Evolutionary conservation across 2,113 vertebrate genomes (phyloP).

Genomic region (Pomatorhinus ruficollis): DNA sequence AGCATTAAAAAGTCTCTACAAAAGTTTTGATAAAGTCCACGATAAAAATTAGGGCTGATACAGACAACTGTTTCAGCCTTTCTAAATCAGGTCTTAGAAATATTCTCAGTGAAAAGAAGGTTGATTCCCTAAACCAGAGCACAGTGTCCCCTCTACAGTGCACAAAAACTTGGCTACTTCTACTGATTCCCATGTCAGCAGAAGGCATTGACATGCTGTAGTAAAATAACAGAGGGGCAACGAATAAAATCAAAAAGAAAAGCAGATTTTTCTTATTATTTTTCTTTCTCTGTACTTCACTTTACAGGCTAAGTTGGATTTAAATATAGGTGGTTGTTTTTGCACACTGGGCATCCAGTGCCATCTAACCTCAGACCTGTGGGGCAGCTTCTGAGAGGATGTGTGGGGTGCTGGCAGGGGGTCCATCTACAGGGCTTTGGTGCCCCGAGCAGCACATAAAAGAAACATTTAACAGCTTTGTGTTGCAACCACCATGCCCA

Average conservation of each 20-base stretch:
- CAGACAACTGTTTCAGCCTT: not conserved
- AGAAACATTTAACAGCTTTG: not conserved
- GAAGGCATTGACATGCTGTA: not conserved
- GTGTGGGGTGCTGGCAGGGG: not conserved
- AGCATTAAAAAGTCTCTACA: not conserved
- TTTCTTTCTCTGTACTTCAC: not conserved
- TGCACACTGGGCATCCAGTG: not conserved
- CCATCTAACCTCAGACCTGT: not conserved
- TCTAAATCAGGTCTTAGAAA: not conserved
- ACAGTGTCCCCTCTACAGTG: not conserved
- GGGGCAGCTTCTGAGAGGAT: not conserved
- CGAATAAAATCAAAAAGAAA: not conserved
- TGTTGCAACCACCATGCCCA: not conserved
- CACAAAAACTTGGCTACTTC: not conserved
- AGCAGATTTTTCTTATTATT: not conserved
- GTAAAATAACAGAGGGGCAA: not conserved
- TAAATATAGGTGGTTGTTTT: not conserved
- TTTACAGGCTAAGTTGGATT: not conserved
- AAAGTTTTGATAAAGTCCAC: not conserved
- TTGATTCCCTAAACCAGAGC: not conserved
- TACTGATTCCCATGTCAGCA: not conserved
- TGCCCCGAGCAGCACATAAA: not conserved
- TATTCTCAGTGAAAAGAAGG: not conserved
- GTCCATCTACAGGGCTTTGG: not conserved
- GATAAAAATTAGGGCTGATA: not conserved